Base-by-base conservation (phyloP, 2,113 vertebrate genomes). In the Pogonocichla stellata region DNA sequence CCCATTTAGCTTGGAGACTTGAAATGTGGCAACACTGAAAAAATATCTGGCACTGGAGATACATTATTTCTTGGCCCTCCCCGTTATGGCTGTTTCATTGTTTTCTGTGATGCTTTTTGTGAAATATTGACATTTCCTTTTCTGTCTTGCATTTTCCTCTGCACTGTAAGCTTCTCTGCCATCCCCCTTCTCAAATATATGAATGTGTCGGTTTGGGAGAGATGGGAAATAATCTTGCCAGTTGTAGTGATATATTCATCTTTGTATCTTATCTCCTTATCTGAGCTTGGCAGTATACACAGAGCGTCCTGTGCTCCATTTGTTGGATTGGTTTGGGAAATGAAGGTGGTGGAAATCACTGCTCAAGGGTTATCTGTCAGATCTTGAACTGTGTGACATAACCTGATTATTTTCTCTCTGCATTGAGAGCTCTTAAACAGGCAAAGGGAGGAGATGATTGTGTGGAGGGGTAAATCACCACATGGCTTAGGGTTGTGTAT, bases 321-420 rank as follows among this genome's bases (percentile, higher is more conserved):
- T 79, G 47, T 79, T 75, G 85, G 48, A 20, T 60, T 85, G 78
- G 15, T 81, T 85, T 95, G 85, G 85, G 79, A 95, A 75, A 62
- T 51, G 73, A 40, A 47, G 57, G 81, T 51, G 53, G 31, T 33
- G 60, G 70, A 81, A 82, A 60, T n/a, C 9, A 2, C 74, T 53
- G 50, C 61, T 31, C 25, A 2, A 80, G 66, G 42, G 24, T 88
- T 72, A 61, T 75, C 85, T 53, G 31, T 65, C 61, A 72, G 36
- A 61, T 69, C 88, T 75, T 81, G 64, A 77, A 53, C 70, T 40
- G 14, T 45, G 45, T 65, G 66, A 82, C 62, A 36, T 85, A 82
- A 64, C 2, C 0, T 0, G n/a, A 53, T 69, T 58, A 34, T 92
- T 90, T 89, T 91, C 73, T 73, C 10, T 75, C 62, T 85, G 61